phyloP scores from a whole-genome alignment of 2,113 vertebrate species.

The Corynorhinus townsendii region DNA sequence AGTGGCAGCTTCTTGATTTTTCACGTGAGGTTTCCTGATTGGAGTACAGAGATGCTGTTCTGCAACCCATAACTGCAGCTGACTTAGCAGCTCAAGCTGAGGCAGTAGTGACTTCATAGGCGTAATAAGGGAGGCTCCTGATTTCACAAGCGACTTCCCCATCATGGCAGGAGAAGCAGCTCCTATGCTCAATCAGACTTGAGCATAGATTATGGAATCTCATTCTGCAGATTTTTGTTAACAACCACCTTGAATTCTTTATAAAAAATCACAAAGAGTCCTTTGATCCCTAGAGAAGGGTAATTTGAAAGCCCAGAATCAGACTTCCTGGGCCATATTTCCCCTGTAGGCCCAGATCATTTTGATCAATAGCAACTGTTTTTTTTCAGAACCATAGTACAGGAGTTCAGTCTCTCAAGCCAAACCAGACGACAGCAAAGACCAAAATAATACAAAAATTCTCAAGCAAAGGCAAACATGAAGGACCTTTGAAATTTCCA shows the following conservation, averaged over 20 bases:
- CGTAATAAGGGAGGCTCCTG: neutral
- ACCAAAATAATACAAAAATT: neutral
- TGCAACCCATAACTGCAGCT: neutral
- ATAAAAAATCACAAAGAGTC: neutral
- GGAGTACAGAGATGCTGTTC: neutral
- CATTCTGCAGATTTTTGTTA: neutral
- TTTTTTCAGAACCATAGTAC: neutral
- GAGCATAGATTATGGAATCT: neutral
- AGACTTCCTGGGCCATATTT: neutral
- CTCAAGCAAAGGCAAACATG: neutral
- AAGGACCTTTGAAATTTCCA: constrained; percentile 10
- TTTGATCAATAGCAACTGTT: neutral
- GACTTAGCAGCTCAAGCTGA: neutral
- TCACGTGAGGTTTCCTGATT: neutral
- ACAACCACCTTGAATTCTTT: neutral
- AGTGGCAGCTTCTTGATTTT: neutral
- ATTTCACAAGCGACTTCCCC: neutral
- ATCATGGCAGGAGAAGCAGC: neutral
- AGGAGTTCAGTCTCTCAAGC: neutral
- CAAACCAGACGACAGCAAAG: neutral
- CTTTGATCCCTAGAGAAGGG: neutral
- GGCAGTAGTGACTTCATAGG: neutral
- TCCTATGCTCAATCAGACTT: no score
- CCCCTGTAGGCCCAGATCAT: neutral
- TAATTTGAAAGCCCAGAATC: neutral